Conservation (phyloP, 1,140 invertebrate genomes). For the Meteorus sp. region DNA sequence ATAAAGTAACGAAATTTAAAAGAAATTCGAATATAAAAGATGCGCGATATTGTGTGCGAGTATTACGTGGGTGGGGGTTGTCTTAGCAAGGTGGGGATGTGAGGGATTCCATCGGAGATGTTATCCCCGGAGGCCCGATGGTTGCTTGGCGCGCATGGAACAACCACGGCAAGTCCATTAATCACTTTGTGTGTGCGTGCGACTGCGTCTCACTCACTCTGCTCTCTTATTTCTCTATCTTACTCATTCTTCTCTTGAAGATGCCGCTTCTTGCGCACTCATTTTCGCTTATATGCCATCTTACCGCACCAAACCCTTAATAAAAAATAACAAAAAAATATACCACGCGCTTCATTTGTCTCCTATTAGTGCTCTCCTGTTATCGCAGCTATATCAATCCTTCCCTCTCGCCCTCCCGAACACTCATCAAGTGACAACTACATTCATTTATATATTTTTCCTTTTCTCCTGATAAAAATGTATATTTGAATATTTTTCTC, state of each 20-base stretch:
- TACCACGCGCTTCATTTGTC: conserved; percentile 50
- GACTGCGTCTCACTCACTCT: conserved; percentile 31
- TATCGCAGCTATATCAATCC: neutral
- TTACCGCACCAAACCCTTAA: too few relatives aligned
- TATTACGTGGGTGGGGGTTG: too few relatives aligned
- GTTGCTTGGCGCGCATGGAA: conserved; percentile 41
- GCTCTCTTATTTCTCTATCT: conserved; percentile 21
- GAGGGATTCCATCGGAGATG: conserved; percentile 50
- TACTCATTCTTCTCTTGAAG: neutral
- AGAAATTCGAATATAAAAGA: conserved; percentile 60
- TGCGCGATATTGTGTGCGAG: too few relatives aligned
- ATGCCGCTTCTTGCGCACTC: neutral
- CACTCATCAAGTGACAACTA: too few relatives aligned
- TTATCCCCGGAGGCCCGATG: conserved; percentile 37
- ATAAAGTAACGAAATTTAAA: conserved; percentile 61
- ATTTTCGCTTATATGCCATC: neutral
- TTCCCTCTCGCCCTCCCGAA: neutral
- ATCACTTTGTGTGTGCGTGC: conserved; percentile 47
- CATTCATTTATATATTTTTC: too few relatives aligned
- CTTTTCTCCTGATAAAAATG: too few relatives aligned
- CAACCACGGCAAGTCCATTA: conserved; percentile 56
- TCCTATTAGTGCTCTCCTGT: conserved; percentile 41
- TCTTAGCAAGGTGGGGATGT: too few relatives aligned
- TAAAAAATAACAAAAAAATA: neutral
- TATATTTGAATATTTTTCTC: too few relatives aligned